Conservation (phyloP, 1,140 invertebrate species). For the Drosophila prosaltans region DNA sequence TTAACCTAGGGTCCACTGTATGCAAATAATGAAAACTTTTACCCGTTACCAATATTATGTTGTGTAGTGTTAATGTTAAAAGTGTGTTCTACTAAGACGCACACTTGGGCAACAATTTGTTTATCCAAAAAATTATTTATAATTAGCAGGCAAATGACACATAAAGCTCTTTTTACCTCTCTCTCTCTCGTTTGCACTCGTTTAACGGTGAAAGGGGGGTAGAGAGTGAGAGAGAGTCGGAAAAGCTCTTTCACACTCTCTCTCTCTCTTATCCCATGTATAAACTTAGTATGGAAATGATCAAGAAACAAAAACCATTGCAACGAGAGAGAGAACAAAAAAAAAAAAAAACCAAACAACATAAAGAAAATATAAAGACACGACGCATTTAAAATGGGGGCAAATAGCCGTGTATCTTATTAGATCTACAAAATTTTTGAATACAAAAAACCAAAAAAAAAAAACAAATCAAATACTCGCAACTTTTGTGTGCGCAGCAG, state of each 20-base stretch:
- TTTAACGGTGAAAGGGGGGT: background rate
- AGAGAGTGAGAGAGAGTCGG: background rate
- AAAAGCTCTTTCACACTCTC: conserved; percentile 31
- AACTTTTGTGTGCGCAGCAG: too few species aligned
- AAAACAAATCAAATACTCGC: too few species aligned
- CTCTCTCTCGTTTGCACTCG: background rate
- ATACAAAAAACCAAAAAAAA: too few species aligned
- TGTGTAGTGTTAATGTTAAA: conserved; percentile 1
- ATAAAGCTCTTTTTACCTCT: conserved; percentile 35
- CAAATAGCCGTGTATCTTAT: background rate
- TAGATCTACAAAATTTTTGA: background rate
- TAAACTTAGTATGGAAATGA: conserved; percentile 67
- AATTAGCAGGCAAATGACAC: conserved; percentile 40
- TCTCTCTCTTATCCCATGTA: conserved; percentile 49
- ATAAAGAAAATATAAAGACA: background rate
- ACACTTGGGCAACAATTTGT: conserved; percentile 20
- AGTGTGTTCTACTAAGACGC: background rate
- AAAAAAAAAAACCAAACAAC: background rate
- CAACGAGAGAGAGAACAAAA: background rate
- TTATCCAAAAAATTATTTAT: conserved; percentile 57
- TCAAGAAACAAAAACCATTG: conserved; percentile 24
- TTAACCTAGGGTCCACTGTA: too few species aligned
- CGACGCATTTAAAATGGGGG: conserved; percentile 2
- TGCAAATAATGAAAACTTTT: too few species aligned
- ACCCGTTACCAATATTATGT: background rate